Evolutionary conservation across 2,888 invertebrate species (phyloP).

Genomic region (Plagodis dolabraria): DNA sequence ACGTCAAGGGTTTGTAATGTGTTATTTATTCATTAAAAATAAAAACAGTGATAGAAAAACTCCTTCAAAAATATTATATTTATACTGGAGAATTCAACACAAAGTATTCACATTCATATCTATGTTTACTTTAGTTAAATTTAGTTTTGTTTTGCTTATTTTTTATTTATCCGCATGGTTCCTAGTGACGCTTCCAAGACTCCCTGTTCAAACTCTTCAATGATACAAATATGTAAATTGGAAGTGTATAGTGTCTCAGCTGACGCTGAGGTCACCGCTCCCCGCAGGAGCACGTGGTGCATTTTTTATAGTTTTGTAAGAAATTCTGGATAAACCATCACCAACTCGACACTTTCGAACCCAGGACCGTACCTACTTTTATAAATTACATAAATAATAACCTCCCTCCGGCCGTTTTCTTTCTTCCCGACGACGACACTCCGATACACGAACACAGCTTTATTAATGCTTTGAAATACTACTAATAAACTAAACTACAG

Average conservation of each 20-base stretch:
- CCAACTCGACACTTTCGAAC: neutral
- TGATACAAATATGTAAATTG: too few relatives aligned
- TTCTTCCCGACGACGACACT: neutral
- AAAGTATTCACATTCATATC: too few relatives aligned
- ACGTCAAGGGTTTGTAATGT: too few relatives aligned
- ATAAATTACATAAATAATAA: neutral
- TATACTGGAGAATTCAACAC: too few relatives aligned
- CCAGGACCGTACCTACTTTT: neutral
- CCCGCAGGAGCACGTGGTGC: constrained; percentile 2
- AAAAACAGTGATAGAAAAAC: too few relatives aligned
- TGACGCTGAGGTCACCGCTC: constrained; percentile 3
- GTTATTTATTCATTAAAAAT: too few relatives aligned
- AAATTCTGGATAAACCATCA: neutral
- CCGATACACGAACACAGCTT: constrained; percentile 22
- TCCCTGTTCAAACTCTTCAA: neutral
- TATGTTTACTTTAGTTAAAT: too few relatives aligned
- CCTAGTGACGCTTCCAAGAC: neutral
- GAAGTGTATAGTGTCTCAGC: too few relatives aligned
- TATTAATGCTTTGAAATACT: constrained; percentile 30
- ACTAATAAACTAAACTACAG: constrained; percentile 18
- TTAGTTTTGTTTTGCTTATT: neutral
- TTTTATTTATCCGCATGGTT: neutral
- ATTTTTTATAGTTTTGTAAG: neutral
- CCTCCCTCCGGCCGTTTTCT: neutral
- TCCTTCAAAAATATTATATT: too few relatives aligned